These are phyloP conservation scores for Acanthis flammea DNA, from an alignment of 2,797 vertebrate species.

Conservation along the genomic window DNA sequence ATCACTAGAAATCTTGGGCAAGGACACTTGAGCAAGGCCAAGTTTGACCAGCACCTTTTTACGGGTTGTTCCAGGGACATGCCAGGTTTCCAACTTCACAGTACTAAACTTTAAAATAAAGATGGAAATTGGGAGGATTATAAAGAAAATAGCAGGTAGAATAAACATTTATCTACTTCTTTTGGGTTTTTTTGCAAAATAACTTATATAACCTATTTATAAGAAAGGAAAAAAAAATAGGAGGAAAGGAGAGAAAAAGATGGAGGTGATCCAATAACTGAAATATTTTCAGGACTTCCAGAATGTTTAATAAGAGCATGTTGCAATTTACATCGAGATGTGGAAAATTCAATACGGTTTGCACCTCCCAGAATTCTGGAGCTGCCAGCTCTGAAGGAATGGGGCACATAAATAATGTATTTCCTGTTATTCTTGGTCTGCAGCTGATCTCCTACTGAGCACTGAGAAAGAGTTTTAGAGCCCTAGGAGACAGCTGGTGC, in stretches of 20 bases:
- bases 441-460: slow-evolving; percentile 38
- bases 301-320: background rate
- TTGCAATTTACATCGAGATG: background rate
- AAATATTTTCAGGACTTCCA: slow-evolving; percentile 22
- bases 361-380: slow-evolving; percentile 29
- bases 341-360: background rate
- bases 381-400: slow-evolving; percentile 1
- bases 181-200: background rate
- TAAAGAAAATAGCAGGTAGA: background rate
- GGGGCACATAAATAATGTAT: slow-evolving; percentile 43
- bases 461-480: slow-evolving; percentile 21
- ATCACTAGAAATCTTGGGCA: background rate
- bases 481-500: slow-evolving; percentile 30
- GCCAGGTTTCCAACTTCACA: background rate
- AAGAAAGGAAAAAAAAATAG: background rate
- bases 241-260: background rate
- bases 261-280: background rate
- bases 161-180: background rate
- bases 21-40: background rate
- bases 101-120: background rate
- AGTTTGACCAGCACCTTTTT: background rate
- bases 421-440: slow-evolving; percentile 39
- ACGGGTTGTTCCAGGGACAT: background rate
- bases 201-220: background rate
- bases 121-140: background rate